These are phyloP conservation scores for Drosophila nigricruria DNA, from an alignment of 2,888 invertebrate genomes.

Conservation along the genomic window DNA sequence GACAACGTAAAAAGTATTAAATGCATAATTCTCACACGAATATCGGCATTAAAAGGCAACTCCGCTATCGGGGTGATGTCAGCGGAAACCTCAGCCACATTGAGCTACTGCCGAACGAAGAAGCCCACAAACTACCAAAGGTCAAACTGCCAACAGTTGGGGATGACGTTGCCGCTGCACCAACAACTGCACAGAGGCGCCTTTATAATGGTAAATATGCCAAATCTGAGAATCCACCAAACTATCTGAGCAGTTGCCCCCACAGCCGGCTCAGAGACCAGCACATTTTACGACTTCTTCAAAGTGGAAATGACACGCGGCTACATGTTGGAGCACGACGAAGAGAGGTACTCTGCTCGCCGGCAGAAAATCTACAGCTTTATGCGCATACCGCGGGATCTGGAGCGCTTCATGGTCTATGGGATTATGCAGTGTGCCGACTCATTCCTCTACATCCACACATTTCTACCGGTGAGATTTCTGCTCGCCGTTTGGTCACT, in stretches of 20 bases:
- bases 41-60: conserved; percentile 55
- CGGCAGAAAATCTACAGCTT: conserved; percentile 98
- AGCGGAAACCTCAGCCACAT: conserved; percentile 44
- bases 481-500: conserved; percentile 94
- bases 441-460: conserved; percentile 98
- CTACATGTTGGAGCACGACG: conserved; percentile 97
- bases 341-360: conserved; percentile 96
- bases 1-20: conserved; percentile 28
- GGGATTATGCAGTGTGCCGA: conserved; percentile 98
- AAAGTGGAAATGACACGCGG: conserved; percentile 95
- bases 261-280: conserved; percentile 51
- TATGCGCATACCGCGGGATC: conserved; percentile 96
- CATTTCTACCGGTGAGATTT: conserved; percentile 97
- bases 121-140: conserved; percentile 41
- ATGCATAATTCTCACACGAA: conserved; percentile 54
- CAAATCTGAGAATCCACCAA: background rate
- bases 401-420: conserved; percentile 96
- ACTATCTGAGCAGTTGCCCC: background rate
- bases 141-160: conserved; percentile 44
- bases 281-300: conserved; percentile 88
- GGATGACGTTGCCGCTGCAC: conserved; percentile 66
- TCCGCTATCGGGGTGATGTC: conserved; percentile 68
- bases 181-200: conserved; percentile 39
- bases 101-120: conserved; percentile 56
- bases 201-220: conserved; percentile 47